Evolutionary conservation across 2,888 invertebrate species (phyloP).

Genomic region (Therioaphis trifolii): DNA sequence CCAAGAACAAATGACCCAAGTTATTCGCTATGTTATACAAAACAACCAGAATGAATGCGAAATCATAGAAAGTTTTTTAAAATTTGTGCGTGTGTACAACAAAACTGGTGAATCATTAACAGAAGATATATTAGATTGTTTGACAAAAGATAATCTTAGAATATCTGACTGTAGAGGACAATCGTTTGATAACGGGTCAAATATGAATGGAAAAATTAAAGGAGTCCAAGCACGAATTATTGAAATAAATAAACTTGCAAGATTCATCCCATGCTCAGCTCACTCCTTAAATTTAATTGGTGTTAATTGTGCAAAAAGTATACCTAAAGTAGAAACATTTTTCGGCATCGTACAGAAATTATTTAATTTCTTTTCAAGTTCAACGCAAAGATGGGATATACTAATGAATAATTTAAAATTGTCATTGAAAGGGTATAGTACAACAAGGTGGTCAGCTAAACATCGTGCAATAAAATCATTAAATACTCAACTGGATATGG

Average conservation of each 20-base stretch:
- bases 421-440: conserved; percentile 22
- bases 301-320: conserved; percentile 38
- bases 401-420: conserved; percentile 31
- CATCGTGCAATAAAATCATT: conserved; percentile 23
- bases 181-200: conserved; percentile 8
- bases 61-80: conserved; percentile 22
- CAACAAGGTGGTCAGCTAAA: conserved; percentile 23
- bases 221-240: conserved; percentile 20
- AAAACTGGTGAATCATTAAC: conserved; percentile 31
- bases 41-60: conserved; percentile 27
- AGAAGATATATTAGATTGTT: conserved; percentile 29
- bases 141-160: conserved; percentile 26
- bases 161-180: conserved; percentile 20
- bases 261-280: conserved; percentile 13
- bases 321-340: conserved; percentile 31
- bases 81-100: conserved; percentile 21
- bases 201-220: conserved; percentile 32
- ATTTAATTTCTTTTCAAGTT: conserved; percentile 42
- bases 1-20: conserved; percentile 31
- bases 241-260: conserved; percentile 13
- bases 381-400: conserved; percentile 27
- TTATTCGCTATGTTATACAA: conserved; percentile 27
- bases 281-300: too few relatives aligned
- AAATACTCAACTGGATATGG: conserved; percentile 23
- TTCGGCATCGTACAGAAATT: conserved; percentile 36